Evolutionary conservation across 2,797 vertebrate genomes (phyloP).

Genomic region (Lycodopsis pacificus): DNA sequence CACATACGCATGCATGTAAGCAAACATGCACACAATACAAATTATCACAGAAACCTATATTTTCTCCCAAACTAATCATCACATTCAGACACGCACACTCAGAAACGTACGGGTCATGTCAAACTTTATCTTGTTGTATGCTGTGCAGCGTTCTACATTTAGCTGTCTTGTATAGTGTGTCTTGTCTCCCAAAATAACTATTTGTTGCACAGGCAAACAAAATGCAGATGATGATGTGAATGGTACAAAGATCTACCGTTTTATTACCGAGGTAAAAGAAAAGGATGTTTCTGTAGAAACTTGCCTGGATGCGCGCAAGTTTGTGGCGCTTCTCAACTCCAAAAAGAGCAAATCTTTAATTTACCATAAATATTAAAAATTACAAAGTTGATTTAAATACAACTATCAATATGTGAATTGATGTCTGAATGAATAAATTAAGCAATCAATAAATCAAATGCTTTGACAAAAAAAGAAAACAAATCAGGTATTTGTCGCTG

Average conservation of each 20-base stretch:
- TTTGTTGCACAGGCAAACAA: not conserved
- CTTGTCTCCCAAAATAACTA: not conserved
- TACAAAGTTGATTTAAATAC: no score
- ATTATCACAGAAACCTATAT: not conserved
- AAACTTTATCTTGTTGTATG: not conserved
- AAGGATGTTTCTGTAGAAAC: not conserved
- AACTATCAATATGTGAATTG: no score
- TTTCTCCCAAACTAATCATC: not conserved
- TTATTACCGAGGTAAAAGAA: not conserved
- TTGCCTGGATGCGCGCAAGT: not conserved
- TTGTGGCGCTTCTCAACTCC: not conserved
- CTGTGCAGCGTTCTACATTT: not conserved
- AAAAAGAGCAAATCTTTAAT: not conserved
- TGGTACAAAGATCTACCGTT: not conserved
- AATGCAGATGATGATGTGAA: constrained; percentile 6
- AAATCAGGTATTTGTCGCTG: not conserved
- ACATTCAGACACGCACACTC: not conserved
- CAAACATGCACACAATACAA: not conserved
- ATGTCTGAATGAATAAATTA: not conserved
- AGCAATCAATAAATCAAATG: not conserved
- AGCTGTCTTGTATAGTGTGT: not conserved
- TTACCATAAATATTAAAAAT: not conserved
- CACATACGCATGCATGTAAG: not conserved
- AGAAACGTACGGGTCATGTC: not conserved
- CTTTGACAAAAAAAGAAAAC: not conserved